A percentile compares a stretch with the other conserved stretches of the same genome.
phyloP scores from a whole-genome alignment of 2,888 invertebrate genomes.

The Altica lythri region DNA sequence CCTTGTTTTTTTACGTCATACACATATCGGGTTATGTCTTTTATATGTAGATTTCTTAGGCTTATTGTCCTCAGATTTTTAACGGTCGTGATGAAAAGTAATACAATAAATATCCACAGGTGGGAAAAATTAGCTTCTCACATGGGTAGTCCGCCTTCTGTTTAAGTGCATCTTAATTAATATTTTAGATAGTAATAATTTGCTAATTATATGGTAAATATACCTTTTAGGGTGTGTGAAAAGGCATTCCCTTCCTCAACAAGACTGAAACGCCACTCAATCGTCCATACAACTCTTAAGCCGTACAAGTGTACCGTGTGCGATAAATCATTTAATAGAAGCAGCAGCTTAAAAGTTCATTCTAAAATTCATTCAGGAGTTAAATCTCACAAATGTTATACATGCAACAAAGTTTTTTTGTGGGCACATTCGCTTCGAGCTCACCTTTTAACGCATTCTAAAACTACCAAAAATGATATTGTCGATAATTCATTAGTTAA shows the following conservation, averaged over 20 bases:
- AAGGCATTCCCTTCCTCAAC: slow-evolving; percentile 35
- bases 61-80: too few species aligned
- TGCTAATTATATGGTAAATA: too few species aligned
- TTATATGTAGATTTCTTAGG: too few species aligned
- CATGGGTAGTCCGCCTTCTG: too few species aligned
- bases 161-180: too few species aligned
- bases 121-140: too few species aligned
- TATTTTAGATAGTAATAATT: too few species aligned
- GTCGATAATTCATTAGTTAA: slow-evolving; percentile 15
- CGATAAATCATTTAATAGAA: slow-evolving; percentile 40
- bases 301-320: slow-evolving; percentile 40
- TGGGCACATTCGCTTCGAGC: slow-evolving; percentile 45
- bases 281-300: slow-evolving; percentile 29
- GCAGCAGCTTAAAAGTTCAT: slow-evolving; percentile 48
- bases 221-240: slow-evolving; percentile 28
- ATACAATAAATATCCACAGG: too few species aligned
- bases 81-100: too few species aligned
- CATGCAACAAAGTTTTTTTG: slow-evolving; percentile 48
- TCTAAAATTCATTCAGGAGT: slow-evolving; percentile 47
- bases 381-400: slow-evolving; percentile 44
- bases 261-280: slow-evolving; percentile 29
- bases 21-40: too few species aligned
- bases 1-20: too few species aligned
- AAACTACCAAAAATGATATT: slow-evolving; percentile 10
- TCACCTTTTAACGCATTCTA: slow-evolving; percentile 34